Percentiles rank a stretch among this genome's conserved stretches.
These are phyloP conservation scores for Acanthacorydalis orientalis DNA, from an alignment of 2,888 invertebrate species.

Conservation along the genomic window DNA sequence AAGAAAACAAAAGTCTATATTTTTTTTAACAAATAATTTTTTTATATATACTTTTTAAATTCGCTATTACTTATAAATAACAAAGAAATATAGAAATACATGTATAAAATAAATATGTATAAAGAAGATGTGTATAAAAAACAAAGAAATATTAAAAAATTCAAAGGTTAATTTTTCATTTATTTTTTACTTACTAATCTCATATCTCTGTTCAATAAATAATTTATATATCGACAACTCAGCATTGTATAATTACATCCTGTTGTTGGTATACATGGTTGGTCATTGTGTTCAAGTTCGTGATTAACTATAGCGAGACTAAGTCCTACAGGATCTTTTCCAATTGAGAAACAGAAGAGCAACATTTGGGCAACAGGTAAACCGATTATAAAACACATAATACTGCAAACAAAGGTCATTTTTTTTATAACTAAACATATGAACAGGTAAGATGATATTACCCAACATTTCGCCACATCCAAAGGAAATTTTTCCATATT, in stretches of 20 bases:
- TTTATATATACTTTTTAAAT: too few species aligned
- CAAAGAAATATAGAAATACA: too few species aligned
- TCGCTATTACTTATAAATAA: too few species aligned
- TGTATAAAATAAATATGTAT: too few species aligned
- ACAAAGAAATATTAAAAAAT: too few species aligned
- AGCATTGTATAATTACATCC: conserved; percentile 48
- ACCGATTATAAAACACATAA: conserved; percentile 71
- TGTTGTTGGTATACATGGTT: conserved; percentile 19
- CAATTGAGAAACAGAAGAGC: conserved; percentile 75
- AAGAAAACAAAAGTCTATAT: too few species aligned
- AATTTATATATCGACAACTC: conserved; percentile 63
- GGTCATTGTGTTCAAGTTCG: conserved; percentile 35
- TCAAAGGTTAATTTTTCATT: not conserved
- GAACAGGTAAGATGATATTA: conserved; percentile 22
- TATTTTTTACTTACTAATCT: conserved; percentile 38
- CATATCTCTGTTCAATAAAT: conserved; percentile 46
- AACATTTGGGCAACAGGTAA: conserved; percentile 75
- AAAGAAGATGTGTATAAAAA: too few species aligned
- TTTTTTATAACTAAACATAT: not conserved
- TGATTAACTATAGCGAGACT: conserved; percentile 66
- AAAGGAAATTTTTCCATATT: conserved; percentile 76
- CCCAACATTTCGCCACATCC: conserved; percentile 74
- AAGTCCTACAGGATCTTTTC: conserved; percentile 66
- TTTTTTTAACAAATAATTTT: too few species aligned
- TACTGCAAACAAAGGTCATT: conserved; percentile 28